Percentiles rank a stretch among this genome's conserved stretches.
Evolutionary conservation across 1,140 invertebrate genomes (phyloP).

Genomic region (Drosophila sulfurigaster): DNA sequence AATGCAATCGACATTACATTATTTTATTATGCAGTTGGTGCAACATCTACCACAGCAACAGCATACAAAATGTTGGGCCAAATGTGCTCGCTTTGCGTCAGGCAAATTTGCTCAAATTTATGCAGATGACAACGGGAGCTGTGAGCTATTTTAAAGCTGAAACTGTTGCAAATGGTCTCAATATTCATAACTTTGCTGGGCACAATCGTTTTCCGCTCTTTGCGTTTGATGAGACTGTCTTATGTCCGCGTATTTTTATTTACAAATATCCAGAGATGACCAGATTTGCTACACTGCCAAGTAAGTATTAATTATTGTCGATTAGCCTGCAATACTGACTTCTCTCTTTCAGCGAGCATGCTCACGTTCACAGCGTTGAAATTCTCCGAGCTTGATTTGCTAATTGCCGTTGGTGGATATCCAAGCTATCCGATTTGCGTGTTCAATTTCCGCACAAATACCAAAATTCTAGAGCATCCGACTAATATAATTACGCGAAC

Average conservation of each 20-base stretch:
- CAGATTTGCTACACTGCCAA: constrained; percentile 46
- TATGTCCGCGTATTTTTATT: constrained; percentile 58
- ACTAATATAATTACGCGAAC: constrained; percentile 31
- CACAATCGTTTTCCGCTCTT: constrained; percentile 75
- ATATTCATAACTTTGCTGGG: constrained; percentile 52
- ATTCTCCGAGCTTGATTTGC: constrained; percentile 65
- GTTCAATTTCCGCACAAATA: constrained; percentile 66
- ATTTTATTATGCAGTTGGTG: constrained; percentile 48
- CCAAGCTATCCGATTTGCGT: constrained; percentile 56
- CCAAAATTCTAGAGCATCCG: constrained; percentile 25
- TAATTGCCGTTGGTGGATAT: constrained; percentile 57
- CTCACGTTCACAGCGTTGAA: constrained; percentile 48
- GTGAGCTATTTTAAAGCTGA: constrained; percentile 66
- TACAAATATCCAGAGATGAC: constrained; percentile 72
- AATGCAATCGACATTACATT: background rate
- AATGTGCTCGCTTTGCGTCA: constrained; percentile 63
- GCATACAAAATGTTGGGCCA: constrained; percentile 63
- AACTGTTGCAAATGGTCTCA: constrained; percentile 52
- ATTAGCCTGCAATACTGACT: background rate
- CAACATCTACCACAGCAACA: constrained; percentile 49
- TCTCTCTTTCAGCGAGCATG: background rate
- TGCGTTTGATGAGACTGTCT: constrained; percentile 60
- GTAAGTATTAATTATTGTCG: constrained; percentile 41
- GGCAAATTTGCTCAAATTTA: constrained; percentile 62
- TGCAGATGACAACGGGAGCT: constrained; percentile 50